A percentile compares a stretch with the other conserved stretches of the same genome.
These are phyloP conservation scores for Yponomeuta sedellus DNA, from an alignment of 2,888 invertebrate genomes.

Conservation along the genomic window DNA sequence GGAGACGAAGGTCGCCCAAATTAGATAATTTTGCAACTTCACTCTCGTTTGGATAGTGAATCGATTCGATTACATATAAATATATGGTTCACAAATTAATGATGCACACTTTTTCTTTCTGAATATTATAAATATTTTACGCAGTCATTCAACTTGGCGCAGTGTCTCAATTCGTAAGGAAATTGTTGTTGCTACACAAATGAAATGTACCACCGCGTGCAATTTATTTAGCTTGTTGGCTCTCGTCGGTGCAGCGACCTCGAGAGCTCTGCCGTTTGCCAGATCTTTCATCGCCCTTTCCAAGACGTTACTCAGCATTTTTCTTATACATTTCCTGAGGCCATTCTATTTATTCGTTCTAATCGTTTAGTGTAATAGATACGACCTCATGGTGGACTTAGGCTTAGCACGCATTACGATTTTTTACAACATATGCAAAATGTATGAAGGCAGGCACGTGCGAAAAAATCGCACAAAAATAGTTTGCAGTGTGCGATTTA, in stretches of 20 bases:
- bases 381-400: too few relatives aligned
- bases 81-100: background rate
- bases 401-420: too few relatives aligned
- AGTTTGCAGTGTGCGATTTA: too few relatives aligned
- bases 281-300: background rate
- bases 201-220: background rate
- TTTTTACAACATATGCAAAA: too few relatives aligned
- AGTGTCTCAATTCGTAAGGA: background rate
- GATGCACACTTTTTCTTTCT: background rate
- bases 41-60: background rate
- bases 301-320: background rate
- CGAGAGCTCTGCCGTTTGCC: background rate
- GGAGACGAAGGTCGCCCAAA: conserved; percentile 14
- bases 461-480: too few relatives aligned
- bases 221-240: conserved; percentile 1
- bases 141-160: background rate
- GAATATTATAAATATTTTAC: background rate
- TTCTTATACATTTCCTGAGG: background rate
- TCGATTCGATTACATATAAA: background rate
- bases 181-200: background rate
- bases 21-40: conserved; percentile 14
- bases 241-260: background rate
- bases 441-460: too few relatives aligned
- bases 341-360: too few relatives aligned
- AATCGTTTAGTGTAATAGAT: too few relatives aligned